Conservation (phyloP, 2,113 vertebrate species). For the Carlito syrichta region DNA sequence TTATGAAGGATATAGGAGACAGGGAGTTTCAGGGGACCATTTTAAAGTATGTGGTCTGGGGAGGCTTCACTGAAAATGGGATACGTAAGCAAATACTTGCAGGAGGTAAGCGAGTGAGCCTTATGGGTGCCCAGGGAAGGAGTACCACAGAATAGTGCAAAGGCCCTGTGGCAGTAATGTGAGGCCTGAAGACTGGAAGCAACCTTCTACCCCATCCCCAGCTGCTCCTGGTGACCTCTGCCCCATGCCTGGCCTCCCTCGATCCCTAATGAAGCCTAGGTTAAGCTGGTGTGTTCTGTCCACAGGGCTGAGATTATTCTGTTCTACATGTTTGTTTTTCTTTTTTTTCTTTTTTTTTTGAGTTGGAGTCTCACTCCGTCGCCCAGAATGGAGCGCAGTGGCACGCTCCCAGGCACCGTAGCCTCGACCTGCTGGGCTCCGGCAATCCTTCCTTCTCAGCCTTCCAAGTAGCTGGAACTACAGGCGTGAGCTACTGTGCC, state of each 20-base stretch:
- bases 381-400: no score
- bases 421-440: no score
- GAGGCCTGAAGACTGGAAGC: not conserved
- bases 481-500: no score
- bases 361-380: no score
- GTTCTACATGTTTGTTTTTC: not conserved
- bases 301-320: not conserved
- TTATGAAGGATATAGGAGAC: not conserved
- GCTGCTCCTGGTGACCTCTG: not conserved
- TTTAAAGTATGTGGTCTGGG: not conserved
- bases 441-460: no score
- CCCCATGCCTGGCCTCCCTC: not conserved
- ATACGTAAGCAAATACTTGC: not conserved
- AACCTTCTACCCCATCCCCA: rapidly evolving
- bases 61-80: not conserved
- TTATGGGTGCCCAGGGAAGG: not conserved
- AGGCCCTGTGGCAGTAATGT: not conserved
- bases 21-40: not conserved
- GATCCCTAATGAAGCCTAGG: not conserved
- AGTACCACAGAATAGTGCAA: rapidly evolving
- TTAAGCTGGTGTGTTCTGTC: not conserved
- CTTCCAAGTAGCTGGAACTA: no score
- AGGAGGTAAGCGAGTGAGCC: not conserved
- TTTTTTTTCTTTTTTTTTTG: not conserved
- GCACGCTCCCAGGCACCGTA: no score